These are phyloP conservation scores for Caerostris extrusa DNA, from an alignment of 1,140 invertebrate species.

Conservation along the genomic window DNA sequence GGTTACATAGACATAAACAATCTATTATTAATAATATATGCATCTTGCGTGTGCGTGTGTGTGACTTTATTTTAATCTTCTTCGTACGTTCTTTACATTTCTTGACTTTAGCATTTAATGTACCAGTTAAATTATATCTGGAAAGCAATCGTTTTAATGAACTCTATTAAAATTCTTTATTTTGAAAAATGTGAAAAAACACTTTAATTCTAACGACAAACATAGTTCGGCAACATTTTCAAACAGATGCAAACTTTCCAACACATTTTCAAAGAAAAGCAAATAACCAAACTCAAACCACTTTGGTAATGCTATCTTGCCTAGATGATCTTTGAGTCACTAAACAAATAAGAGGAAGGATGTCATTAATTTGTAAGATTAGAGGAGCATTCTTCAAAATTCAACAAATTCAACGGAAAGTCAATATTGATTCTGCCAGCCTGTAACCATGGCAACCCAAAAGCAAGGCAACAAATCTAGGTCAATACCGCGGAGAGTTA, in stretches of 20 bases:
- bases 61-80: too few species aligned
- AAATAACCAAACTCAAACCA: not conserved
- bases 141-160: too few species aligned
- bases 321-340: not conserved
- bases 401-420: constrained; percentile 68
- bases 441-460: constrained; percentile 56
- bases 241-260: not conserved
- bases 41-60: too few species aligned
- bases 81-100: too few species aligned
- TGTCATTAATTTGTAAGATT: constrained; percentile 66
- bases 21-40: too few species aligned
- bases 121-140: too few species aligned
- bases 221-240: too few species aligned
- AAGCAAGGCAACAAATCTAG: constrained; percentile 73
- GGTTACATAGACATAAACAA: too few species aligned
- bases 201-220: too few species aligned
- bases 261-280: not conserved
- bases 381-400: constrained; percentile 46
- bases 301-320: not conserved
- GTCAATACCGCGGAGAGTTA: constrained; percentile 65
- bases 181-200: too few species aligned
- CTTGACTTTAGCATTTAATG: too few species aligned
- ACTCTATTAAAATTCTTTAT: too few species aligned
- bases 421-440: constrained; percentile 73
- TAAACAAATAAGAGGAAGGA: constrained; percentile 20